Conservation (phyloP, 1,140 invertebrate species). For the Pseudomyrmex sp. region DNA sequence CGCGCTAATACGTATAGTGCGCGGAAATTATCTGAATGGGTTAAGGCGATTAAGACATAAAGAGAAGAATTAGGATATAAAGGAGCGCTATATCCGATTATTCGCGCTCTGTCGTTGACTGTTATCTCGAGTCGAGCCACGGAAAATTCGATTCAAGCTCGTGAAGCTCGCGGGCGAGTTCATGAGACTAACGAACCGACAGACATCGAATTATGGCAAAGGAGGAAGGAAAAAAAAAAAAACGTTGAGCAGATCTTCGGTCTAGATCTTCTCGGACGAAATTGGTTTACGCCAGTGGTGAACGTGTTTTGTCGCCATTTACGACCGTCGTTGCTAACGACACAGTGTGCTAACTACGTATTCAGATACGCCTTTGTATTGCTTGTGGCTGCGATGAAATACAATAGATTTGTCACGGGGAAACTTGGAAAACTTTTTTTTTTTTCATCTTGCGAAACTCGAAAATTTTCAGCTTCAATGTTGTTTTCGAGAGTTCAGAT, state of each 20-base stretch:
- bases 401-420: too few relatives aligned
- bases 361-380: conserved; percentile 34
- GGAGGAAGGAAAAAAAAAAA: conserved; percentile 25
- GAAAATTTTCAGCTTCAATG: not conserved
- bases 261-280: conserved; percentile 39
- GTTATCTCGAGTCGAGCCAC: conserved; percentile 60
- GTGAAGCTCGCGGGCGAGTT: conserved; percentile 51
- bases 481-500: not conserved
- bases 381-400: not conserved
- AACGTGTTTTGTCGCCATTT: conserved; percentile 38
- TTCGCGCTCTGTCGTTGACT: conserved; percentile 47
- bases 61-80: conserved; percentile 17
- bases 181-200: conserved; percentile 64
- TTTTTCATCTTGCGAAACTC: not conserved
- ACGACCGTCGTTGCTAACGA: not conserved
- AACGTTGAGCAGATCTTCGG: conserved; percentile 48
- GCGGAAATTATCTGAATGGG: not conserved
- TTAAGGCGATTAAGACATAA: conserved; percentile 20
- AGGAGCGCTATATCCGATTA: conserved; percentile 10
- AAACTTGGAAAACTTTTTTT: not conserved
- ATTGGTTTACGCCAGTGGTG: conserved; percentile 60
- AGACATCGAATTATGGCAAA: conserved; percentile 49
- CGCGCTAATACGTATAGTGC: not conserved
- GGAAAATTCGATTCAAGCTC: conserved; percentile 71
- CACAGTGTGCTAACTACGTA: not conserved